phyloP scores from a whole-genome alignment of 1,140 invertebrate genomes.

The Zaprionus kolodkinae region DNA sequence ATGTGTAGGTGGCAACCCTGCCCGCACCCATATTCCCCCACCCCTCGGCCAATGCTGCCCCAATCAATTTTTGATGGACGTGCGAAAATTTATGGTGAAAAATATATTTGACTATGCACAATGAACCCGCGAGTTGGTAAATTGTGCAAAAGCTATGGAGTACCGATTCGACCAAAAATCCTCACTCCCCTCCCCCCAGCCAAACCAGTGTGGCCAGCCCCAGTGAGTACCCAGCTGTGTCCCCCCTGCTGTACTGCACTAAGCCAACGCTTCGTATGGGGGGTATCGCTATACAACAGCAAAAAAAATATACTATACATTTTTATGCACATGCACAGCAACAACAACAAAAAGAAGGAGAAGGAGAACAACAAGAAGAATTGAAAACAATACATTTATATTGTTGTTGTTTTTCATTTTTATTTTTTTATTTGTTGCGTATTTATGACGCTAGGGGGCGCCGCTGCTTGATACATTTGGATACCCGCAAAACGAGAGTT shows the following conservation, averaged over 20 bases:
- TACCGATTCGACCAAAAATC: background rate
- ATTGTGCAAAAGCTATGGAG: slow-evolving; percentile 30
- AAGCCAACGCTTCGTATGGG: background rate
- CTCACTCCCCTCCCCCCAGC: slow-evolving; percentile 5
- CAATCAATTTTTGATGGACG: slow-evolving; percentile 83
- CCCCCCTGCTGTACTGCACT: background rate
- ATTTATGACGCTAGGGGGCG: slow-evolving; percentile 60
- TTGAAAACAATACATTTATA: slow-evolving; percentile 39
- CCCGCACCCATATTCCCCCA: too few relatives aligned
- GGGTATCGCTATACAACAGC: background rate
- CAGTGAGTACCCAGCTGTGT: background rate
- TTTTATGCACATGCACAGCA: slow-evolving; percentile 30
- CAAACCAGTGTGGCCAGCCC: slow-evolving; percentile 55
- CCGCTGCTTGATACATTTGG: background rate
- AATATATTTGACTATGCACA: slow-evolving; percentile 82
- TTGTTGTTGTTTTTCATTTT: slow-evolving; percentile 57
- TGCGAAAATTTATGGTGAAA: slow-evolving; percentile 82
- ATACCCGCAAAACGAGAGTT: background rate
- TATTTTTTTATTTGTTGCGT: slow-evolving; percentile 62
- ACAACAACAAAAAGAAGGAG: slow-evolving; percentile 18
- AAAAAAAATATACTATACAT: slow-evolving; percentile 40
- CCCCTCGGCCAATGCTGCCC: too few relatives aligned
- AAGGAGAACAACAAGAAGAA: slow-evolving; percentile 10
- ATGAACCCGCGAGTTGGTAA: slow-evolving; percentile 54
- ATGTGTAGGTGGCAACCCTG: slow-evolving; percentile 44